Percentiles rank a stretch among this genome's conserved stretches.
Conservation (phyloP, 2,797 vertebrate species). For the Alca torda region DNA sequence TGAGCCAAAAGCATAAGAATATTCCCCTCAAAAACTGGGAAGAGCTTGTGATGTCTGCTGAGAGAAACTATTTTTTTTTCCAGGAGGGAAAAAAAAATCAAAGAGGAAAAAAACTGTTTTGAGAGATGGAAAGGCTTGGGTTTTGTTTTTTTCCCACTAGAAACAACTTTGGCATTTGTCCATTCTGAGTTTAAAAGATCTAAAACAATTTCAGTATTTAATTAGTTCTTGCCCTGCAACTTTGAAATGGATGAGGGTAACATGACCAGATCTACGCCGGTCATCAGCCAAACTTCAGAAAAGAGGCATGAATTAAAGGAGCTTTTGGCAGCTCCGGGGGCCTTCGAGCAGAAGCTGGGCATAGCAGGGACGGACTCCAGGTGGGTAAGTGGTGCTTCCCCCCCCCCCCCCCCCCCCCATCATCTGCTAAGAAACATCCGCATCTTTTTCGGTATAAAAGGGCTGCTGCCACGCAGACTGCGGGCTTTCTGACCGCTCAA, state of each 20-base stretch:
- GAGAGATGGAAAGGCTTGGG: neutral
- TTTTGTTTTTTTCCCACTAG: neutral
- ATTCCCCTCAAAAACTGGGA: neutral
- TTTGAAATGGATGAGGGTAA: neutral
- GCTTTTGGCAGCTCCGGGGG: rapidly evolving
- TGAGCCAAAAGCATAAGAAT: neutral
- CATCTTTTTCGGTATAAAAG: rapidly evolving
- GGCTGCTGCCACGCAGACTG: rapidly evolving
- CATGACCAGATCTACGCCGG: rapidly evolving
- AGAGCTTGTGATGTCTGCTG: neutral
- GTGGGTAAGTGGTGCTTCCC: neutral
- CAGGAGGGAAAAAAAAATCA: neutral
- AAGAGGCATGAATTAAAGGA: neutral
- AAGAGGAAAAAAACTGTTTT: neutral
- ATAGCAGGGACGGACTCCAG: neutral
- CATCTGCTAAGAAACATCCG: neutral
- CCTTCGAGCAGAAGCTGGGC: neutral
- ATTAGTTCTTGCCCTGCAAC: neutral
- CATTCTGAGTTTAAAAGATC: neutral
- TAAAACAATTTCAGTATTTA: neutral
- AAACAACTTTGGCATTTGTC: neutral
- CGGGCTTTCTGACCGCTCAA: rapidly evolving
- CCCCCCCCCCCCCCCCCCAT: too few species aligned
- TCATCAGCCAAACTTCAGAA: neutral
- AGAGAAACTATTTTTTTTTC: neutral